phyloP scores from a whole-genome alignment of 2,113 vertebrate species.

The Burhinus oedicnemus region DNA sequence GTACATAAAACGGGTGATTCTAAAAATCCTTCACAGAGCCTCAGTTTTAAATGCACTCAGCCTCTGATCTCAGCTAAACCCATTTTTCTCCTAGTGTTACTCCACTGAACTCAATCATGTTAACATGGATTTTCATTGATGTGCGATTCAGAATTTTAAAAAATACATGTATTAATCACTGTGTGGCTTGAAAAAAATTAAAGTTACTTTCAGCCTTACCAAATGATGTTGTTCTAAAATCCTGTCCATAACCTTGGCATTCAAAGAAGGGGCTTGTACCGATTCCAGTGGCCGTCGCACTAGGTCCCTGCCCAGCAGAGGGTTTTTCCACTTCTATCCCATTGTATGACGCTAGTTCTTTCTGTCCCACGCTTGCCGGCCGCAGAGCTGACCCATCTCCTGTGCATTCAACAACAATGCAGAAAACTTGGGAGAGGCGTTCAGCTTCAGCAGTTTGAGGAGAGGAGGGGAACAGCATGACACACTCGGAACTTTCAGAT shows the following conservation, averaged over 20 bases:
- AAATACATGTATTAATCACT: neutral
- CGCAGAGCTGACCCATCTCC: neutral
- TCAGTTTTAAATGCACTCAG: neutral
- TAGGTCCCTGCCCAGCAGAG: neutral
- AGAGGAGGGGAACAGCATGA: neutral
- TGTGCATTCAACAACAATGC: fast-evolving
- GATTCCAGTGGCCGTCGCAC: neutral
- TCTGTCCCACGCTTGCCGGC: neutral
- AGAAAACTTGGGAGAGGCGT: neutral
- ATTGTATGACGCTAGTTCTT: fast-evolving
- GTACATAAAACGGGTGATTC: neutral
- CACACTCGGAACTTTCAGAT: neutral
- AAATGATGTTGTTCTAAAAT: neutral
- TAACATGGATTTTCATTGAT: neutral
- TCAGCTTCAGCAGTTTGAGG: neutral
- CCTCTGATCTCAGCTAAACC: neutral
- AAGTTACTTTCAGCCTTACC: neutral
- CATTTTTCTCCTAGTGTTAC: neutral
- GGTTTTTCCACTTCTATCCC: neutral
- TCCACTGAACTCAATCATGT: neutral
- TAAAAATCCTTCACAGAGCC: neutral
- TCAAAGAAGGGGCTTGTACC: neutral
- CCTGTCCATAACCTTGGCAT: neutral
- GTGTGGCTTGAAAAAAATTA: neutral
- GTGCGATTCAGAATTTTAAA: neutral